Conservation (phyloP, 2,797 vertebrate genomes). For the Anas acuta region DNA sequence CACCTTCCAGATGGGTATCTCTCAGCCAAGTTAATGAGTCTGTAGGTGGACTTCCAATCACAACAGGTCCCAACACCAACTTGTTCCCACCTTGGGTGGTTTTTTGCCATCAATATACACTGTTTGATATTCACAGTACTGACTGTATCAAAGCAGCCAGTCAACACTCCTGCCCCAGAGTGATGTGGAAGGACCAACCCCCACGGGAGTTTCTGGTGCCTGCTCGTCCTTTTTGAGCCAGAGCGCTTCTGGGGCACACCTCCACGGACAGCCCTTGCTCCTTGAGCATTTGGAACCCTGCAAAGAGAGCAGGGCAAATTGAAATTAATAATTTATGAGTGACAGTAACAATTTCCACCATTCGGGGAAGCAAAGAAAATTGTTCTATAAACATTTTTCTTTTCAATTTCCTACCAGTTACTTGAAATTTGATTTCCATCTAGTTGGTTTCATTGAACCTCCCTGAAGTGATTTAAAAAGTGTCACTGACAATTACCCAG, state of each 20-base stretch:
- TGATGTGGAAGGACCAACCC: neutral
- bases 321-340: constrained; percentile 60
- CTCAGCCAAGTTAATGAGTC: neutral
- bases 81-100: fast-evolving
- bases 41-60: neutral
- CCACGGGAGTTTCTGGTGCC: fast-evolving
- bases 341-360: constrained; percentile 31
- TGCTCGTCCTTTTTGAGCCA: neutral
- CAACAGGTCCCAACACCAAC: neutral
- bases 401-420: constrained; percentile 61
- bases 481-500: constrained; percentile 9
- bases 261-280: neutral
- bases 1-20: neutral
- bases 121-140: neutral
- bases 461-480: constrained; percentile 42
- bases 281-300: neutral
- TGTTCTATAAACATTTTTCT: constrained; percentile 64
- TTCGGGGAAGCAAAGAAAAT: constrained; percentile 34
- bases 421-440: constrained; percentile 64
- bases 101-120: neutral
- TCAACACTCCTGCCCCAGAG: neutral
- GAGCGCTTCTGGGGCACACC: neutral
- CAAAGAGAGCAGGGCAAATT: neutral
- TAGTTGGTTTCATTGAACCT: constrained; percentile 51
- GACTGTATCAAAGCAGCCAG: neutral